phyloP scores from a whole-genome alignment of 2,797 vertebrate genomes.

The Cossypha polioptera region DNA sequence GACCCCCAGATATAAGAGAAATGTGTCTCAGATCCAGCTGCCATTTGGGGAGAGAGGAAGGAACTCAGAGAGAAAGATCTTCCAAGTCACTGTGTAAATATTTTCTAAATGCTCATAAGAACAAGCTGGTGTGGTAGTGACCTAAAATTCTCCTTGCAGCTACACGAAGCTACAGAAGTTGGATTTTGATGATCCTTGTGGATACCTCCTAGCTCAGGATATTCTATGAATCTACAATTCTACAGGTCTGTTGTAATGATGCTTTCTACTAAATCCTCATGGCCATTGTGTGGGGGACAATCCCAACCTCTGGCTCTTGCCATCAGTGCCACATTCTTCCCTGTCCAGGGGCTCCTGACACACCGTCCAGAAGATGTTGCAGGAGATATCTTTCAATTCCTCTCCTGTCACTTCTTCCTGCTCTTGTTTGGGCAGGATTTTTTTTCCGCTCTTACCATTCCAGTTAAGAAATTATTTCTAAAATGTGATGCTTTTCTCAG shows the following conservation, averaged over 20 bases:
- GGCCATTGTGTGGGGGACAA: rapidly evolving
- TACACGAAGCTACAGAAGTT: neutral
- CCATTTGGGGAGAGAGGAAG: neutral
- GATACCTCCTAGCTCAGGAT: too few species aligned
- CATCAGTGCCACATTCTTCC: rapidly evolving
- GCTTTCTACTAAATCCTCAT: neutral
- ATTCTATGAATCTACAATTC: rapidly evolving
- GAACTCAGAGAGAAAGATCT: neutral
- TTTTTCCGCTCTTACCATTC: slow-evolving; percentile 7
- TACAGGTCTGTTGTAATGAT: neutral
- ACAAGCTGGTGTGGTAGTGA: neutral
- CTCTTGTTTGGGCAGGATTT: rapidly evolving
- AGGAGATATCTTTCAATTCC: rapidly evolving
- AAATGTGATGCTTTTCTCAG: neutral
- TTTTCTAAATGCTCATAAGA: neutral
- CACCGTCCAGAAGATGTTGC: neutral
- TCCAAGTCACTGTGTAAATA: neutral
- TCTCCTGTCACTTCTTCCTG: neutral
- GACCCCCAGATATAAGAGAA: neutral
- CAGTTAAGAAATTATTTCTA: neutral
- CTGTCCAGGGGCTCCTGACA: neutral
- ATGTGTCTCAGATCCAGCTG: rapidly evolving
- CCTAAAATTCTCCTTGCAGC: neutral
- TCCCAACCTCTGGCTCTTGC: neutral
- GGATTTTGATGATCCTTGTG: neutral